A percentile compares a stretch with the other conserved stretches of the same genome.
phyloP scores from a whole-genome alignment of 2,113 vertebrate genomes.

The Panthera tigris region DNA sequence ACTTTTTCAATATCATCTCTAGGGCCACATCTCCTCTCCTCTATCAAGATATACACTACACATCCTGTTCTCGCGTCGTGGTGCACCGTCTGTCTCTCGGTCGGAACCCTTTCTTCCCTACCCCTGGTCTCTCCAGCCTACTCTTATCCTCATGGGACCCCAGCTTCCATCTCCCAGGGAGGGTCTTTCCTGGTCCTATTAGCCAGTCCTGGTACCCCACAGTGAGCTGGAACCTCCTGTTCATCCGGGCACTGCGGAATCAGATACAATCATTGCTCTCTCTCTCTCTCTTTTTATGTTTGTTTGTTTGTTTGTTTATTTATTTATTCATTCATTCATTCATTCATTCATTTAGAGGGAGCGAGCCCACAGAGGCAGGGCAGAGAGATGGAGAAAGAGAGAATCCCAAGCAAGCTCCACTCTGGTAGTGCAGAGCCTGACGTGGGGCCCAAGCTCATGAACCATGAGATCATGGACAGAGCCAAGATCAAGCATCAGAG shows the following conservation, averaged over 20 bases:
- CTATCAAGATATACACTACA: neutral
- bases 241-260: too few relatives aligned
- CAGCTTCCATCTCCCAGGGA: neutral
- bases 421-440: too few relatives aligned
- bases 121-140: neutral
- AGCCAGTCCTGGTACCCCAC: neutral
- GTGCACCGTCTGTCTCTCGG: neutral
- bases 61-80: neutral
- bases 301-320: too few relatives aligned
- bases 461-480: too few relatives aligned
- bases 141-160: neutral
- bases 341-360: too few relatives aligned
- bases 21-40: neutral
- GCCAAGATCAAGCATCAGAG: too few relatives aligned
- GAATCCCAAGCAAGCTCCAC: too few relatives aligned
- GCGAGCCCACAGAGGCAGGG: too few relatives aligned
- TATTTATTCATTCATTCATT: too few relatives aligned
- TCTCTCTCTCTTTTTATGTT: too few relatives aligned
- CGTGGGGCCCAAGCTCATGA: too few relatives aligned
- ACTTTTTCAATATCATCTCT: neutral
- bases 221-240: accelerated
- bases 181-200: neutral
- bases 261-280: neutral
- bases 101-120: neutral
- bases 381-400: too few relatives aligned